phyloP scores from a whole-genome alignment of 2,888 invertebrate species.

The Brachyptera putata region DNA sequence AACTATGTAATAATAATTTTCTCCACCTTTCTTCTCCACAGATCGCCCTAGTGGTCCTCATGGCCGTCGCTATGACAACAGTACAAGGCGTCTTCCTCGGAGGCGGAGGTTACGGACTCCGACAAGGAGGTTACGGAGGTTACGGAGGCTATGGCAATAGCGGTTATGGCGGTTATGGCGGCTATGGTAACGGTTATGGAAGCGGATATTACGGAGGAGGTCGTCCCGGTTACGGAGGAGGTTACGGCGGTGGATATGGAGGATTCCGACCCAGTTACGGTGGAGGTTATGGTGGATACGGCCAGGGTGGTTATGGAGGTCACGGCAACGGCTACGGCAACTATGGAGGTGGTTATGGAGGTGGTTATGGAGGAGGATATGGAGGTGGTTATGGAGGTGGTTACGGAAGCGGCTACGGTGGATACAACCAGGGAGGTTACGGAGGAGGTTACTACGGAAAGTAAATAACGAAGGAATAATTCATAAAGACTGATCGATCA shows the following conservation, averaged over 20 bases:
- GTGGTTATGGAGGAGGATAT: neutral
- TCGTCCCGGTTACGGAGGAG: too few species aligned
- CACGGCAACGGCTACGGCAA: neutral
- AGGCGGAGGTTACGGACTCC: neutral
- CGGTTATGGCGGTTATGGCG: too few species aligned
- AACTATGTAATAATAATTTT: too few species aligned
- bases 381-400: neutral
- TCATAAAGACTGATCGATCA: too few species aligned
- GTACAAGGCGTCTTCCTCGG: neutral
- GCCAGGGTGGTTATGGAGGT: neutral
- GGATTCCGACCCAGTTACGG: neutral
- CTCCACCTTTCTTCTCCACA: neutral
- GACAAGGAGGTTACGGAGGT: neutral
- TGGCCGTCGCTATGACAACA: neutral
- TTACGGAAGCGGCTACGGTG: neutral
- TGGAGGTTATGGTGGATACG: neutral
- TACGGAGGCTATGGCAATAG: neutral
- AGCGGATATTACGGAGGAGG: too few species aligned
- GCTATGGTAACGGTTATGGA: too few species aligned
- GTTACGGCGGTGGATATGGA: neutral
- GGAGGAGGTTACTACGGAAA: constrained; percentile 4
- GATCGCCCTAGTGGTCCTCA: neutral
- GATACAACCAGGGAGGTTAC: too few species aligned
- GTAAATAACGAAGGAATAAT: too few species aligned
- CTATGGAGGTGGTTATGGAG: too few species aligned